Evolutionary conservation across 2,888 invertebrate species (phyloP), one percentile per base, ranked within the genome.

Genomic region (Conomelus anceps): DNA sequence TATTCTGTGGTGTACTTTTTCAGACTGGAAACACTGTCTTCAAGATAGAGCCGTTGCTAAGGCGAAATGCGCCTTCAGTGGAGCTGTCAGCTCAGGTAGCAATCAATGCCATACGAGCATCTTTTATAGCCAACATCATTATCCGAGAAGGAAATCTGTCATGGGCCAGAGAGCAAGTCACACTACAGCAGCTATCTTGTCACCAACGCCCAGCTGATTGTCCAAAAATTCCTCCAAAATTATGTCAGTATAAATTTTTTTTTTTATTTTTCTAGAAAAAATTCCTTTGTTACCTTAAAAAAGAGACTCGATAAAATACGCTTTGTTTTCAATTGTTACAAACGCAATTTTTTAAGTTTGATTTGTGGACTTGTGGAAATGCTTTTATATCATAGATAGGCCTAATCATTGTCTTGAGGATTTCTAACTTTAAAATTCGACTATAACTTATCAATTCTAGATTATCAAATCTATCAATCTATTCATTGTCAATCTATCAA

Each of bases 41-140:
- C 92, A 92, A 92, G 90, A 92, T 92, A 90, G 92, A 92, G 89
- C 92, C 92, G 22, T 91, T 92, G 24, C 91, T 92, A 20, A 89
- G 92, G 22, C 91, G 92, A 84, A 92, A 92, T 90, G 92, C 92
- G 0, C 92, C 92, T 20, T 92, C 92, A 4, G 92, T 92, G 17
- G 92, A 92, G 91, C 91, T 92, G 24, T 91, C 91, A 22, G 91
- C 92, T 86, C 92, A 92, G 88, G 91, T 91, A 89, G 90, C 91
- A 7, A 90, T 92, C 85, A 92, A 92, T 90, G 89, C 89, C 26
- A 90, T 91, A 23, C 90, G 91, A 9, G 91, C 91, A 17, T 89
- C 90, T 24, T 89, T 90, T 24, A 90, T 91, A 20, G 90, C 90
- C 22, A 86, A 88, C 22, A 89, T 90, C 22, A 90, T 91, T 88